A percentile compares a stretch with the other conserved stretches of the same genome.
These are phyloP conservation scores for Spizella passerina DNA, from an alignment of 2,797 vertebrate genomes.

Conservation along the genomic window DNA sequence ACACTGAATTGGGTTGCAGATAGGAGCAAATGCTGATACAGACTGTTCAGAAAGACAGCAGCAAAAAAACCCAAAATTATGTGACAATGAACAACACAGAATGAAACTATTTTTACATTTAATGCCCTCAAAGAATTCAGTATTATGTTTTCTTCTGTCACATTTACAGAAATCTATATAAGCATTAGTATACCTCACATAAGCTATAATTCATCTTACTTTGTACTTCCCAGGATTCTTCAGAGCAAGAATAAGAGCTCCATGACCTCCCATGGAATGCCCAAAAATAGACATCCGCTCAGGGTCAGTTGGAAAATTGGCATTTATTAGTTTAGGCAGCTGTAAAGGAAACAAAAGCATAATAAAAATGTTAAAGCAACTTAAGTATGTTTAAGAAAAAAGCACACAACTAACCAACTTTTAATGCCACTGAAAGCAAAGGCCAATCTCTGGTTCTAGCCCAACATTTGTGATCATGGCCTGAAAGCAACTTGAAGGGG, in stretches of 20 bases:
- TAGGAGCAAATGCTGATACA: slow-evolving; percentile 93
- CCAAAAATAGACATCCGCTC: slow-evolving; percentile 90
- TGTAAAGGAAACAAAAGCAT: slow-evolving; percentile 62
- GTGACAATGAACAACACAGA: background rate
- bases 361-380: background rate
- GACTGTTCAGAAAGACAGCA: slow-evolving; percentile 76
- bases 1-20: slow-evolving; percentile 94
- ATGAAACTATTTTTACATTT: background rate
- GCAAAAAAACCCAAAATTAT: background rate
- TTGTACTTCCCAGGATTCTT: slow-evolving; percentile 93
- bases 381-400: background rate
- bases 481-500: background rate
- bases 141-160: background rate
- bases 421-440: background rate
- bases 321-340: slow-evolving; percentile 90
- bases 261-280: slow-evolving; percentile 97
- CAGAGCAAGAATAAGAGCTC: slow-evolving; percentile 90
- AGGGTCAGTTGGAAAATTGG: slow-evolving; percentile 88
- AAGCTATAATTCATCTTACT: slow-evolving; percentile 71
- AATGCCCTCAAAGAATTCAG: background rate
- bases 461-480: background rate
- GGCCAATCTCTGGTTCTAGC: background rate
- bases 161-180: background rate
- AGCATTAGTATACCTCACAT: background rate
- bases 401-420: background rate